phyloP scores from a whole-genome alignment of 2,113 vertebrate species.

The Probosciger aterrimus region DNA sequence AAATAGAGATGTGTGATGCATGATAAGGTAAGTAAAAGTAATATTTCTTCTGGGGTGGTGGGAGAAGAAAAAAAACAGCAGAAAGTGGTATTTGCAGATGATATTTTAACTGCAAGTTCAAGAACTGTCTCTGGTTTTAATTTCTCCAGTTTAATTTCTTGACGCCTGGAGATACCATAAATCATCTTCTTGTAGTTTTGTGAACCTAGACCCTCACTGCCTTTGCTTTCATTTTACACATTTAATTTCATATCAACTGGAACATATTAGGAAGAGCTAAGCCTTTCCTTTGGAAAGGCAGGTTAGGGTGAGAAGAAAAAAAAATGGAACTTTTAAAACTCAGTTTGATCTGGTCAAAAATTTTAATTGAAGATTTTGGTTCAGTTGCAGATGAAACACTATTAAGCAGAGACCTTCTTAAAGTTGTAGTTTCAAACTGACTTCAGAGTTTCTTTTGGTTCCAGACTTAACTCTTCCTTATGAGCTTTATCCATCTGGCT shows the following conservation, averaged over 20 bases:
- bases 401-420: background rate
- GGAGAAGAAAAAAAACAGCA: background rate
- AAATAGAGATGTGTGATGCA: background rate
- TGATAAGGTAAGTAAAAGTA: background rate
- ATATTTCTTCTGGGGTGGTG: background rate
- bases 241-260: constrained; percentile 4
- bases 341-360: background rate
- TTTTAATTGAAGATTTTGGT: background rate
- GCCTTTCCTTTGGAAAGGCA: background rate
- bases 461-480: background rate
- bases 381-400: background rate
- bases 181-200: background rate
- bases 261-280: background rate
- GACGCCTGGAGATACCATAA: background rate
- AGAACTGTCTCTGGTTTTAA: background rate
- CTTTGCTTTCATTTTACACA: constrained; percentile 19
- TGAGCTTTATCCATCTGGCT: background rate
- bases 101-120: background rate
- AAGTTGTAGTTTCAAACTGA: background rate
- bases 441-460: background rate
- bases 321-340: background rate
- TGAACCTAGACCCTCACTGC: background rate
- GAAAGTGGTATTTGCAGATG: background rate
- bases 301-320: background rate
- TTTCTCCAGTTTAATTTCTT: constrained; percentile 1